Evolutionary conservation across 2,888 invertebrate genomes (phyloP), one percentile per base, ranked within the genome.

Genomic region (Clanis bilineata): DNA sequence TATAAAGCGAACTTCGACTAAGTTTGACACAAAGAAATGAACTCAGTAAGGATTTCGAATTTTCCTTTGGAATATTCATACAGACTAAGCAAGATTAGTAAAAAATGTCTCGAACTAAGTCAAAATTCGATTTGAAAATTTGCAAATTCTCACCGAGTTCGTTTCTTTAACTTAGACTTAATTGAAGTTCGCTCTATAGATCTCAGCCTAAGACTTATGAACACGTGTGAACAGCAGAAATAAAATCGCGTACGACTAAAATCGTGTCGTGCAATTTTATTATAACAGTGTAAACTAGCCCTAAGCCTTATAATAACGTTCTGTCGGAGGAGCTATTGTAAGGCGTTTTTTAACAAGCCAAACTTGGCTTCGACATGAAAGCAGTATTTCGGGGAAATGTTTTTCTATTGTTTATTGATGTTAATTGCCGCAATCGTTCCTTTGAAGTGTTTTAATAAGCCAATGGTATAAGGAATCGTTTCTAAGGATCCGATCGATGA

Each of bases 301-400:
- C 9, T 36, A 36, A 51, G 15, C 25, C 25, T 47, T 51, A 28
- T 32, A 51, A 51, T 51, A 51, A 28, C 25, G 25, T 15, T 32
- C 15, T 32, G 18, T 32, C 15, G 4, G 12, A 12, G 12, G 3
- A 36, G 28, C 15, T 15, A 6, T 32, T 51, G 51, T 51, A 28
- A 32, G 51, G 32, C 32, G 32, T 51, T 47, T n/a, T 51, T 51
- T 51, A 51, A 51, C 51, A 51, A 51, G 51, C 10, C 51, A 9
- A 51, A 51, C 32, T 51, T 28, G 28, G 51, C 4, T 32, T 51
- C 32, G 28, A 32, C 32, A 32, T 7, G 18, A 18, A 51, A 51
- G 51, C 32, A 32, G 18, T 41, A 41, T 18, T 51, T 51, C 18
- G 32, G 44, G 44, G 10, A 44, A 32, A 28, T 2, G 15, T 28